Evolutionary conservation across 2,113 vertebrate genomes (phyloP).

Genomic region (Lota lota): DNA sequence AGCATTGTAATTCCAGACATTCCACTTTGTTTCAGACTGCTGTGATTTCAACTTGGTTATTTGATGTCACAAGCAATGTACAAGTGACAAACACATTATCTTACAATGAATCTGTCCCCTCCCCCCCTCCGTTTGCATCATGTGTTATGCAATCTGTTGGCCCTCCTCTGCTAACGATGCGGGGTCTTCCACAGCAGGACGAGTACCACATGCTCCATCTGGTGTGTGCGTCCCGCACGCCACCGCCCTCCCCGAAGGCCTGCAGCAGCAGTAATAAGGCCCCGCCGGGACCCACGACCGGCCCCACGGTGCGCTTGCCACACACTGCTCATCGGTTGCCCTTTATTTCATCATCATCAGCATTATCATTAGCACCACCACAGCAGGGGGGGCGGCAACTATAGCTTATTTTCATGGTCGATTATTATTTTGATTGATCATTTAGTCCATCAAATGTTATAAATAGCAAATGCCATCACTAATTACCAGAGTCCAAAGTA

Average conservation of each 20-base stretch:
- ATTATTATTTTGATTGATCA: too few species aligned
- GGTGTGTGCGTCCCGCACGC: conserved; percentile 70
- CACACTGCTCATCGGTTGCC: conserved; percentile 30
- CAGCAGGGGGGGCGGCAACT: too few species aligned
- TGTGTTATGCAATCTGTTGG: not conserved
- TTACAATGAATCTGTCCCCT: too few species aligned
- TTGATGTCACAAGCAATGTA: too few species aligned
- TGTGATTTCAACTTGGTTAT: too few species aligned
- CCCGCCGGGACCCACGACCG: conserved; percentile 26
- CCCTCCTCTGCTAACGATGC: conserved; percentile 13
- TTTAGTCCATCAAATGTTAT: too few species aligned
- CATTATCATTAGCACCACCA: conserved; percentile 31
- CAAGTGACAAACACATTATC: too few species aligned
- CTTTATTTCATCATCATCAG: conserved; percentile 52
- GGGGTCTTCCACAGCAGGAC: conserved; percentile 61
- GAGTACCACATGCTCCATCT: conserved; percentile 79
- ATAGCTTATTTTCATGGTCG: too few species aligned
- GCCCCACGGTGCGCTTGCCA: conserved; percentile 49
- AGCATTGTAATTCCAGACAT: too few species aligned
- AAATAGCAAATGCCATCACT: too few species aligned
- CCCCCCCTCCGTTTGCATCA: not conserved
- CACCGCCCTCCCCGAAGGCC: conserved; percentile 68
- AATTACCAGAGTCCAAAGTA: too few species aligned
- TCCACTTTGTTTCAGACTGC: too few species aligned
- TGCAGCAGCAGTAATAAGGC: conserved; percentile 52